phyloP scores from a whole-genome alignment of 2,113 vertebrate species.

The Emydura subglobosa region DNA sequence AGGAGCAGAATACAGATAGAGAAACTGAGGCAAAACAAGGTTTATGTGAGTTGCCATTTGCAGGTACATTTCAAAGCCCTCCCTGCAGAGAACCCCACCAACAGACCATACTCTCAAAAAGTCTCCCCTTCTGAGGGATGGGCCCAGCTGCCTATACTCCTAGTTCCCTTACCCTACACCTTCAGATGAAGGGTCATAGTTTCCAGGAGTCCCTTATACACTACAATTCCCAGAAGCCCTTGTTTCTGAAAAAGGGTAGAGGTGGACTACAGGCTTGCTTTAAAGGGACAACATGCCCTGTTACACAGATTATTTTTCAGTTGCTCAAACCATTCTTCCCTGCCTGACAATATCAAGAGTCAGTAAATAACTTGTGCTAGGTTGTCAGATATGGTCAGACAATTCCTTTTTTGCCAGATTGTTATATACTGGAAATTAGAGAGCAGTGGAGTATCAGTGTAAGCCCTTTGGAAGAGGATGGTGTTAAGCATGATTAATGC shows the following conservation, averaged over 20 bases:
- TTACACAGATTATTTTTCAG: neutral
- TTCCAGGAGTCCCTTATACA: neutral
- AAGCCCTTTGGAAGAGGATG: neutral
- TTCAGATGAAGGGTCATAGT: neutral
- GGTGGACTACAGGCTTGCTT: too few species aligned
- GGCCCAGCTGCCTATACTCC: too few species aligned
- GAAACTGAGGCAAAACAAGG: too few species aligned
- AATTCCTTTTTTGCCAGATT: neutral
- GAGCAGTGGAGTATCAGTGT: accelerated
- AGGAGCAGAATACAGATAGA: too few species aligned
- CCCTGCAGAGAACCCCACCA: too few species aligned
- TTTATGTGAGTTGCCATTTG: too few species aligned
- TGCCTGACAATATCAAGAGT: neutral
- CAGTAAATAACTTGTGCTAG: neutral
- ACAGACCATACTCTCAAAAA: too few species aligned
- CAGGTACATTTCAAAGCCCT: too few species aligned
- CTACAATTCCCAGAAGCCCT: neutral
- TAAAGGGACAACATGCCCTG: accelerated
- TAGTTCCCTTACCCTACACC: neutral
- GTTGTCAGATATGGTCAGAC: neutral
- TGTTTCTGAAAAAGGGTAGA: accelerated
- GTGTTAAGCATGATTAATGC: neutral
- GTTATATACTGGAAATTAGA: neutral
- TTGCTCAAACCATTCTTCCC: neutral
- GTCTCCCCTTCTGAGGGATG: too few species aligned